A percentile compares a stretch with the other conserved stretches of the same genome.
Conservation (phyloP, 2,113 vertebrate genomes). For the Speoplatyrhinus poulsoni region DNA sequence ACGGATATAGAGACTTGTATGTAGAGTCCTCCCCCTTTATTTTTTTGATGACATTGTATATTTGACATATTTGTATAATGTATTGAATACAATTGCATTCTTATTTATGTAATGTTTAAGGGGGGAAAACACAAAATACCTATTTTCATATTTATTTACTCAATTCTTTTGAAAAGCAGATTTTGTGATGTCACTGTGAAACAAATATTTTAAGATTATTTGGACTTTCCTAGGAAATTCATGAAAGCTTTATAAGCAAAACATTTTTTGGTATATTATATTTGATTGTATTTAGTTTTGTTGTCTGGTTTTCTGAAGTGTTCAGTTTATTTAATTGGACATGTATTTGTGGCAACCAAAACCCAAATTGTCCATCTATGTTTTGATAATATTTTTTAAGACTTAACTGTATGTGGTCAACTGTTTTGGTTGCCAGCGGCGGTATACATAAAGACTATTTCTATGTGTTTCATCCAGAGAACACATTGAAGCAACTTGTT, state of each 20-base stretch:
- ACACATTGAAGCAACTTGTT: not conserved
- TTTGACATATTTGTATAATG: constrained; percentile 30
- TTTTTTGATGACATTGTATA: constrained; percentile 63
- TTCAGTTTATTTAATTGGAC: constrained; percentile 59
- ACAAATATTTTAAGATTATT: not conserved
- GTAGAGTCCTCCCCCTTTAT: constrained; percentile 73
- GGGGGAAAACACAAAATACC: constrained; percentile 45
- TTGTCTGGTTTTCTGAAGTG: constrained; percentile 23
- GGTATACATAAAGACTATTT: constrained; percentile 75
- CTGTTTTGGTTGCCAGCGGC: constrained; percentile 22
- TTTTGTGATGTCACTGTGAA: constrained; percentile 72
- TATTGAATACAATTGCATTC: constrained; percentile 36
- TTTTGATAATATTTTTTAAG: constrained; percentile 6
- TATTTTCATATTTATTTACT: constrained; percentile 52
- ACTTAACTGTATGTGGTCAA: too few relatives aligned
- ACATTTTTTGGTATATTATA: constrained; percentile 33
- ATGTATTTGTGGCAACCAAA: constrained; percentile 74
- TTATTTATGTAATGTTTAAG: constrained; percentile 34
- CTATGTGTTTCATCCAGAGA: constrained; percentile 41
- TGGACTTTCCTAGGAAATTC: constrained; percentile 11
- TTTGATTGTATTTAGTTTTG: constrained; percentile 43
- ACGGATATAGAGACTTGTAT: constrained; percentile 98
- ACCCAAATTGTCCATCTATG: constrained; percentile 57
- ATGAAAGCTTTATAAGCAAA: constrained; percentile 17
- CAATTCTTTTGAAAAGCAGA: constrained; percentile 74